A percentile compares a stretch with the other conserved stretches of the same genome.
Evolutionary conservation across 1,140 invertebrate genomes (phyloP).

Genomic region (Ceratitis capitata): DNA sequence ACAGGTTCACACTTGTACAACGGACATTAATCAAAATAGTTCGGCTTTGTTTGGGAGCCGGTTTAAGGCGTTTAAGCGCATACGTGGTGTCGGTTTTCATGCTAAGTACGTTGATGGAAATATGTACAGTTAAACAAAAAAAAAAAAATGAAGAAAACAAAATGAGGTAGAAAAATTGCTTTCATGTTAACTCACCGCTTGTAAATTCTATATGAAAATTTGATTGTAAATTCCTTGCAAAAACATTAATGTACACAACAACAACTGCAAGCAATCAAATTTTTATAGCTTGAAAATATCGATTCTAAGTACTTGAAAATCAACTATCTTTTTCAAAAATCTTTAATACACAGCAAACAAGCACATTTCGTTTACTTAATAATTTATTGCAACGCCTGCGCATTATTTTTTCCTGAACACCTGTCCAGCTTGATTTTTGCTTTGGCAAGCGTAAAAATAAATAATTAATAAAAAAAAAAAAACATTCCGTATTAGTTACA

Average conservation of each 20-base stretch:
- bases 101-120: background rate
- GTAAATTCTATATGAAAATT: no score
- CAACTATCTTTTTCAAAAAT: no score
- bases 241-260: background rate
- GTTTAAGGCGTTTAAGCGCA: background rate
- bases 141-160: background rate
- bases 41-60: slow-evolving; percentile 2
- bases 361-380: slow-evolving; percentile 14
- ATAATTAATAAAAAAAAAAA: background rate
- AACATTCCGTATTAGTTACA: slow-evolving; percentile 11
- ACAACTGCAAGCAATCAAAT: background rate
- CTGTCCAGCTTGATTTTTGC: background rate
- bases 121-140: background rate
- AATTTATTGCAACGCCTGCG: slow-evolving; percentile 30
- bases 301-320: background rate
- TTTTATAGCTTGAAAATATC: background rate
- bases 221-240: background rate
- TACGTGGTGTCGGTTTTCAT: background rate
- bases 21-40: slow-evolving; percentile 31
- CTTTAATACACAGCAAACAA: no score
- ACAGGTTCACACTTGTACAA: slow-evolving; percentile 7
- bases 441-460: no score
- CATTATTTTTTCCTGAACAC: slow-evolving; percentile 1
- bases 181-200: no score
- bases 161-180: background rate